Base-by-base conservation (phyloP, 2,888 invertebrate genomes). In the Epiblema foenella region DNA sequence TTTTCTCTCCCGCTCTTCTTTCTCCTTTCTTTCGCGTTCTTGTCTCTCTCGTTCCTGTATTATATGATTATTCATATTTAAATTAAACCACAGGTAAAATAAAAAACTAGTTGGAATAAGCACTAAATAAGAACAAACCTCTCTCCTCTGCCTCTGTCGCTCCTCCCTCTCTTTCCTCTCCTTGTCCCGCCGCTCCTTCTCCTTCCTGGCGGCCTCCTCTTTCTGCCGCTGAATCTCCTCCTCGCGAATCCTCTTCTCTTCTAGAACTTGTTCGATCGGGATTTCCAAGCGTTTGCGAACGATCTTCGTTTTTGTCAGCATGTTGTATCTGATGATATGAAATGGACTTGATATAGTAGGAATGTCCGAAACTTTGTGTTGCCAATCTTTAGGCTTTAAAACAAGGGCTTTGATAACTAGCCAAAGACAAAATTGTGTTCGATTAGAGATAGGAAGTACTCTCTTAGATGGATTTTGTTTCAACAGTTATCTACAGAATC, bases 301-400 rank as follows among this genome's bases (percentile, higher is more conserved):
- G 10, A 87, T 86, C 80, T 91, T 93, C 0, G 93, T 93, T 73
- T 88, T 89, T 0, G 93, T 93, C 52, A 93, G 75, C 88, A 93
- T 89, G 80, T 86, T 93, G 81, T 90, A 93, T 73, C 93, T 93
- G 39, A 39, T 59, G 49, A 49, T 37, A 56, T 15, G 29, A 20
- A 33, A 56, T 8, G 49, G 17, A 49, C 1, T 49, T 33, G 33
- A 4, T 33, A 33, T 33, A 5, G 33, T 33, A 7, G 33, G 8
- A 33, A 24, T 24, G 24, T 24, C 4, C 24, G 4, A 24, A 24
- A 24, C 24, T 24, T 24, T 24, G 24, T 24, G 24, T 24, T 24
- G 4, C 24, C n/a, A n/a, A n/a, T n/a, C n/a, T n/a, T 24, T 24
- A 24, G 24, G 4, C 2, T 24, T 24, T 24, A 24, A 24, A 24